Percentiles rank a stretch among this genome's conserved stretches.
phyloP scores from a whole-genome alignment of 2,797 vertebrate genomes.

The Varecia variegata region DNA sequence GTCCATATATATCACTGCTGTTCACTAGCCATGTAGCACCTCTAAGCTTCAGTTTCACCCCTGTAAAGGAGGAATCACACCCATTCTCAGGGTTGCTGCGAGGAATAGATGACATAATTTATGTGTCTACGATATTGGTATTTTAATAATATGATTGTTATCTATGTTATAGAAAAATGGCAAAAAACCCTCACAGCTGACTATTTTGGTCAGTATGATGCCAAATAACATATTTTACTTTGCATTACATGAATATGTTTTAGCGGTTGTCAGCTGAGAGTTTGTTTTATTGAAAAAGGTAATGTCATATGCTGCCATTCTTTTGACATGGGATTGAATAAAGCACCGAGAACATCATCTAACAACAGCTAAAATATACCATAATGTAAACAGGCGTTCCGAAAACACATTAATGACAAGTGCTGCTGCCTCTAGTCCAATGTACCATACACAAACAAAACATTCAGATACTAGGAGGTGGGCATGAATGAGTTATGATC shows the following conservation, averaged over 20 bases:
- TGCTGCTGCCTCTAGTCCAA: background rate
- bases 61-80: too few relatives aligned
- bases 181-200: background rate
- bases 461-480: too few relatives aligned
- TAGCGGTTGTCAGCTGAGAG: background rate
- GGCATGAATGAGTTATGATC: too few relatives aligned
- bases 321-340: background rate
- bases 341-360: background rate
- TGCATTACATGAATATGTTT: background rate
- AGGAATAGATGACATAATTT: background rate
- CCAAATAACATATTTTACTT: background rate
- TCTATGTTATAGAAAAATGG: background rate
- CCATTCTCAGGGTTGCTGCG: background rate
- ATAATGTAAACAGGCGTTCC: background rate
- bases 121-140: background rate
- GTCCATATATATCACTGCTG: too few relatives aligned
- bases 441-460: background rate
- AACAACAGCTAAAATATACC: background rate
- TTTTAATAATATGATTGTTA: background rate
- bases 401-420: background rate
- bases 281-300: background rate
- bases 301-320: background rate
- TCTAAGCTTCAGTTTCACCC: too few relatives aligned
- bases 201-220: background rate
- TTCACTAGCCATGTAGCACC: too few relatives aligned